These are phyloP conservation scores for Pseudomyrmex cubaensis DNA, from an alignment of 1,140 invertebrate genomes.

Conservation along the genomic window DNA sequence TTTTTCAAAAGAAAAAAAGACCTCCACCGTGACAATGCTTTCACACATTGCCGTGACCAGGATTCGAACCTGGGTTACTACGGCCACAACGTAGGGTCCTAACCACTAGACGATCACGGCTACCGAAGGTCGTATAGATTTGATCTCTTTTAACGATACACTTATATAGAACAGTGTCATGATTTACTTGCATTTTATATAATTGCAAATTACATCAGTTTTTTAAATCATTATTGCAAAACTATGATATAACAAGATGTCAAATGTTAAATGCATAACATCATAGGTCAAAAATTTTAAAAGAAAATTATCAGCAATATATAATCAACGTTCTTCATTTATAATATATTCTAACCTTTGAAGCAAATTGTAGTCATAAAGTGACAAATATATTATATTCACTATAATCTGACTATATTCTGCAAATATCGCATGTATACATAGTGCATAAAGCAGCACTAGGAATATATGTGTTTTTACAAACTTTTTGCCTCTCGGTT, in stretches of 20 bases:
- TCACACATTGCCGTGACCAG: constrained; percentile 91
- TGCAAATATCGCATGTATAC: neutral
- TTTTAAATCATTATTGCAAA: neutral
- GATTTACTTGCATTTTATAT: neutral
- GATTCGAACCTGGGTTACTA: constrained; percentile 97
- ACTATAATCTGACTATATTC: neutral
- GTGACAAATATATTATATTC: too few relatives aligned
- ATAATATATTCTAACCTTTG: neutral
- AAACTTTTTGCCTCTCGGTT: neutral
- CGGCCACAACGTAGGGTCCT: constrained; percentile 96
- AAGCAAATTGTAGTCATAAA: neutral
- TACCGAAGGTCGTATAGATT: constrained; percentile 83
- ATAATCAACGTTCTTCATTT: too few relatives aligned
- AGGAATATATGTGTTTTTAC: neutral
- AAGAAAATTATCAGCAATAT: neutral
- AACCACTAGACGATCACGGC: constrained; percentile 92
- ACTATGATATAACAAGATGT: too few relatives aligned
- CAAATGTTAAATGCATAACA: too few relatives aligned
- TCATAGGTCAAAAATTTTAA: neutral
- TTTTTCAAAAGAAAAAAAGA: constrained; percentile 63
- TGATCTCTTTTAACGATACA: neutral
- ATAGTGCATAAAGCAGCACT: too few relatives aligned
- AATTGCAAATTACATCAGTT: neutral
- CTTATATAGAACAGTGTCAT: neutral
- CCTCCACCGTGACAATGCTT: constrained; percentile 81